Conservation (phyloP, 1,140 invertebrate species). For the Bombus superbus region DNA sequence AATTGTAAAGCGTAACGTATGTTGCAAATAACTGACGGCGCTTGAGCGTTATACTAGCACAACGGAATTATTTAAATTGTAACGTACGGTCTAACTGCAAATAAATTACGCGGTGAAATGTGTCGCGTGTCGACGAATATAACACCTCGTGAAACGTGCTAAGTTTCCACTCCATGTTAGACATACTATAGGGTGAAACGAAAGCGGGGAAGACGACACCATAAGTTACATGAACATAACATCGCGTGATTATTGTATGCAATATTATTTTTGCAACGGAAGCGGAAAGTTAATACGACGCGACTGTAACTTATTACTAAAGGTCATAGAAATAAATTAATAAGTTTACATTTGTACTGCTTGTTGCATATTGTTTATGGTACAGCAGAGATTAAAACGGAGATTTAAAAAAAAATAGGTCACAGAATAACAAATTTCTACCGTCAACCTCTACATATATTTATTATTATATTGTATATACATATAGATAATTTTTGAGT, state of each 20-base stretch:
- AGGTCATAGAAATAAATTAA: not conserved
- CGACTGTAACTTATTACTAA: not conserved
- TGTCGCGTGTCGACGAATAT: slow-evolving; percentile 36
- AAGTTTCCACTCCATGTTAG: not conserved
- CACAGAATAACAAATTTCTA: no score
- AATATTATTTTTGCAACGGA: not conserved
- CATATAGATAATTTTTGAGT: not conserved
- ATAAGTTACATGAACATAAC: not conserved
- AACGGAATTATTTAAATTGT: slow-evolving; percentile 41
- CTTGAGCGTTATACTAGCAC: not conserved
- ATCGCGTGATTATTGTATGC: not conserved
- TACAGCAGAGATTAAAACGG: no score
- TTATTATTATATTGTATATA: no score
- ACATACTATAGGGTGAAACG: not conserved
- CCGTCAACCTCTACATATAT: no score
- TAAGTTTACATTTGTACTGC: no score
- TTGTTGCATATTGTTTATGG: no score
- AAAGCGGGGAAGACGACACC: not conserved
- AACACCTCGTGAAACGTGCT: slow-evolving; percentile 1
- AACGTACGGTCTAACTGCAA: slow-evolving; percentile 24
- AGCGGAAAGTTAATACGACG: not conserved
- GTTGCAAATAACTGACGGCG: slow-evolving; percentile 5
- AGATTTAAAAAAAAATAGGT: no score
- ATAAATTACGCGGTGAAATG: slow-evolving; percentile 44
- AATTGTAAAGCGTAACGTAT: slow-evolving; percentile 14